Conservation (phyloP, 2,797 vertebrate species). For the Microctenopoma lineatum region DNA sequence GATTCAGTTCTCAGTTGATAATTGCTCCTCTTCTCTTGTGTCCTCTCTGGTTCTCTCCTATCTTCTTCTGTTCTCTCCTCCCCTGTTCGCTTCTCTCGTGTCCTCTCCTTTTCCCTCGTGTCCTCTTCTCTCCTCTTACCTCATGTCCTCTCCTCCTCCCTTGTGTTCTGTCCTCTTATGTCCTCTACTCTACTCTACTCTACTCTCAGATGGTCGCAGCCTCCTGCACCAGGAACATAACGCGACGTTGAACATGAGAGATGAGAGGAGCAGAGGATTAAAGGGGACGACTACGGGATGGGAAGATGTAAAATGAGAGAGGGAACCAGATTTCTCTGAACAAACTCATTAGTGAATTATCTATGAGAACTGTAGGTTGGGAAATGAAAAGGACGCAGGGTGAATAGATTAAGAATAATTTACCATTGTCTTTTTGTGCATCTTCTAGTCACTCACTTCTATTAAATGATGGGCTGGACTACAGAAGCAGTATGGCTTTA, state of each 20-base stretch:
- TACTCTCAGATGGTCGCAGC: slow-evolving; percentile 76
- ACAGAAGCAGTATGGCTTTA: slow-evolving; percentile 30
- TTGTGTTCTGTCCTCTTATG: slow-evolving; percentile 9
- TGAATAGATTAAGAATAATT: slow-evolving; percentile 33
- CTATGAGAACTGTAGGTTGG: slow-evolving; percentile 39
- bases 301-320: slow-evolving; percentile 49
- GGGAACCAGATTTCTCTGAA: slow-evolving; percentile 61
- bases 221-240: slow-evolving; percentile 65
- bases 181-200: slow-evolving; percentile 13
- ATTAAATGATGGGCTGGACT: slow-evolving; percentile 14
- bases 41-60: slow-evolving; percentile 7
- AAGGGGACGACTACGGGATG: slow-evolving; percentile 37
- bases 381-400: slow-evolving; percentile 20
- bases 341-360: slow-evolving; percentile 64
- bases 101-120: slow-evolving; percentile 18
- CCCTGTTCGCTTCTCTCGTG: slow-evolving; percentile 16
- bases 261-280: slow-evolving; percentile 51
- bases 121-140: slow-evolving; percentile 8
- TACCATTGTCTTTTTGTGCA: background rate
- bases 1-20: background rate
- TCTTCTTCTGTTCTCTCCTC: slow-evolving; percentile 20
- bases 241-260: slow-evolving; percentile 28
- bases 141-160: slow-evolving; percentile 10
- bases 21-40: slow-evolving; percentile 2
- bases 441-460: background rate